phyloP scores from a whole-genome alignment of 2,888 invertebrate genomes.

The Trissolcus japonicus region DNA sequence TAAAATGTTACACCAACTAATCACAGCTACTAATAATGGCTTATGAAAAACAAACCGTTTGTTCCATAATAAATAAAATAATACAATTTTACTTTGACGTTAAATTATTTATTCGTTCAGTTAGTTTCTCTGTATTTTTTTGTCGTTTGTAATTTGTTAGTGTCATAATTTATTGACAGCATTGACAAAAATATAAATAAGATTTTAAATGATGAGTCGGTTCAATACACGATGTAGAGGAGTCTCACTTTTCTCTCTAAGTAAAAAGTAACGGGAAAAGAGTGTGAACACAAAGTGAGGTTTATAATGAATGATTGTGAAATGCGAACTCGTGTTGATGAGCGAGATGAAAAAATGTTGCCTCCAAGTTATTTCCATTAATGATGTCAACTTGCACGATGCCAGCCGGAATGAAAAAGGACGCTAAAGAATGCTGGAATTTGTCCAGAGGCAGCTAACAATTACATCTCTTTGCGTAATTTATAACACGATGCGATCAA shows the following conservation, averaged over 20 bases:
- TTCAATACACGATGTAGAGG: not conserved
- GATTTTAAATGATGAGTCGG: too few relatives aligned
- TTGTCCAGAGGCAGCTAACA: conserved; percentile 35
- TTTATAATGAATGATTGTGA: conserved; percentile 42
- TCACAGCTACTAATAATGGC: not conserved
- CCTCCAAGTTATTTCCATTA: conserved; percentile 45
- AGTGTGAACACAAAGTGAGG: conserved; percentile 32
- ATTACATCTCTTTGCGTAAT: conserved; percentile 48
- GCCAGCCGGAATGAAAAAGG: conserved; percentile 23
- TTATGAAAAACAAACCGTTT: too few relatives aligned
- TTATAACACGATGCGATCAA: conserved; percentile 34
- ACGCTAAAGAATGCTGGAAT: conserved; percentile 32
- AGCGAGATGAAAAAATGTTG: conserved; percentile 39
- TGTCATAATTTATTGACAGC: not conserved
- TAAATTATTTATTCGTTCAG: too few relatives aligned
- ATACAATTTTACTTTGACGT: too few relatives aligned
- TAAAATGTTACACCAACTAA: conserved; percentile 42
- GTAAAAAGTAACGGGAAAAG: conserved; percentile 20
- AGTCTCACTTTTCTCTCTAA: not conserved
- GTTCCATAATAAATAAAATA: too few relatives aligned
- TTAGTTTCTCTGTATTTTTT: too few relatives aligned
- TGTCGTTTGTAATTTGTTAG: too few relatives aligned
- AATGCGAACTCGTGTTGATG: conserved; percentile 28
- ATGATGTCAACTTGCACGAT: conserved; percentile 37
- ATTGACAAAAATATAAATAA: not conserved